Percentiles rank a stretch among this genome's conserved stretches.
Conservation (phyloP, 2,797 vertebrate genomes). For the Rhinogobio ventralis region DNA sequence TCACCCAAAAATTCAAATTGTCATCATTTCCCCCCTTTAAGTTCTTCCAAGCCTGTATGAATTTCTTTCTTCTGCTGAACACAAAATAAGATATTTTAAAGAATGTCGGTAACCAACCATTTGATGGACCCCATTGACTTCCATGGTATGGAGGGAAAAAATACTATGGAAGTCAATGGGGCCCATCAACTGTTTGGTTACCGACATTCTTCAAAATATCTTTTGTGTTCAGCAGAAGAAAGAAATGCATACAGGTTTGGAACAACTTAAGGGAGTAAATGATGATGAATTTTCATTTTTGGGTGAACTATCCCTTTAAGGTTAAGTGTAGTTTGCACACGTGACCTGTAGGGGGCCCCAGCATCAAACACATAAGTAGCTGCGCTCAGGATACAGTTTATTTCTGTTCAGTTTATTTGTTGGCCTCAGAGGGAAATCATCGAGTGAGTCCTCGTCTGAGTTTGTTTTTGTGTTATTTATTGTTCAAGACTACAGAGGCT, state of each 20-base stretch:
- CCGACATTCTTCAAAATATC: not conserved
- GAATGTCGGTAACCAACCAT: too few species aligned
- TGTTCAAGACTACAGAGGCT: not conserved
- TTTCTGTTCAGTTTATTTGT: not conserved
- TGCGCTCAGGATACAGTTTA: not conserved
- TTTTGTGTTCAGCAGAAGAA: not conserved
- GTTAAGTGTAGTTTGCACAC: constrained; percentile 4
- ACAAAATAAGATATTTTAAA: not conserved
- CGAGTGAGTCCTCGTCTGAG: not conserved
- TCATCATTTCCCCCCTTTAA: not conserved
- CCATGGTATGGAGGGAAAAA: too few species aligned
- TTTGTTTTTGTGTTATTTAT: constrained; percentile 15
- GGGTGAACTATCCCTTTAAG: not conserved
- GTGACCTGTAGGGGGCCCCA: constrained; percentile 9
- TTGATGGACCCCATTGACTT: too few species aligned
- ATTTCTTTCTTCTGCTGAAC: not conserved
- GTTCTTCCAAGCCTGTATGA: not conserved
- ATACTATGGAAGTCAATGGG: not conserved
- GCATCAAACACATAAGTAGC: not conserved
- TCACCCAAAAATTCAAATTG: not conserved
- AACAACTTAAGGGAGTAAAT: not conserved
- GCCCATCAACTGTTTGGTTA: not conserved
- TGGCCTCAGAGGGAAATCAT: not conserved
- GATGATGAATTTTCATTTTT: not conserved
- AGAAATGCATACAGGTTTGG: not conserved